phyloP scores from a whole-genome alignment of 2,113 vertebrate species.

The Rhinolophus sinicus region DNA sequence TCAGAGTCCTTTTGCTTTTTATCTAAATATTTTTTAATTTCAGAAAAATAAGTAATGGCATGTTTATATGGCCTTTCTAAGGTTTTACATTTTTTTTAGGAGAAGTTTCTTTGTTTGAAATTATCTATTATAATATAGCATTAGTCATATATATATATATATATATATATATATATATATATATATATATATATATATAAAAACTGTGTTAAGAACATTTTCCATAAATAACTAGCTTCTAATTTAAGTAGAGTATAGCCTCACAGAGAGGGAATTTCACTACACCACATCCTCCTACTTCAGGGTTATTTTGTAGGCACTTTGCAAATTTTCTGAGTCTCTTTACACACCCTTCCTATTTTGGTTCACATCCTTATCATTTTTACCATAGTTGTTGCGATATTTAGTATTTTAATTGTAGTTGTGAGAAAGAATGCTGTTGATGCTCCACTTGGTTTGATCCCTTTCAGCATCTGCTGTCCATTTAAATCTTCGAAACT shows the following conservation, averaged over 20 bases:
- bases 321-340: slow-evolving; percentile 39
- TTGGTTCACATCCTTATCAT: slow-evolving; percentile 54
- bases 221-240: background rate
- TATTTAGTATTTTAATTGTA: slow-evolving; percentile 61
- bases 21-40: background rate
- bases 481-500: slow-evolving; percentile 54
- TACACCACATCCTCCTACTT: background rate
- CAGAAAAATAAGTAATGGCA: slow-evolving; percentile 20
- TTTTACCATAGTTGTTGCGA: slow-evolving; percentile 64
- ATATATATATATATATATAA: no score
- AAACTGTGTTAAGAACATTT: background rate
- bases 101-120: slow-evolving; percentile 11
- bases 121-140: background rate
- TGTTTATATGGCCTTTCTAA: background rate
- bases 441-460: slow-evolving; percentile 62
- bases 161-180: no score
- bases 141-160: background rate
- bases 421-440: slow-evolving; percentile 63
- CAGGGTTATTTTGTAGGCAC: slow-evolving; percentile 26
- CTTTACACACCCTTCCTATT: slow-evolving; percentile 60
- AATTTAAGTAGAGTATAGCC: background rate
- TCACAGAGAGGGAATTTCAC: slow-evolving; percentile 19
- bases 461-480: slow-evolving; percentile 51
- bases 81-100: background rate
- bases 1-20: slow-evolving; percentile 3